Base-by-base conservation (phyloP, 2,888 invertebrate genomes). In the Apocheima hispidaria region DNA sequence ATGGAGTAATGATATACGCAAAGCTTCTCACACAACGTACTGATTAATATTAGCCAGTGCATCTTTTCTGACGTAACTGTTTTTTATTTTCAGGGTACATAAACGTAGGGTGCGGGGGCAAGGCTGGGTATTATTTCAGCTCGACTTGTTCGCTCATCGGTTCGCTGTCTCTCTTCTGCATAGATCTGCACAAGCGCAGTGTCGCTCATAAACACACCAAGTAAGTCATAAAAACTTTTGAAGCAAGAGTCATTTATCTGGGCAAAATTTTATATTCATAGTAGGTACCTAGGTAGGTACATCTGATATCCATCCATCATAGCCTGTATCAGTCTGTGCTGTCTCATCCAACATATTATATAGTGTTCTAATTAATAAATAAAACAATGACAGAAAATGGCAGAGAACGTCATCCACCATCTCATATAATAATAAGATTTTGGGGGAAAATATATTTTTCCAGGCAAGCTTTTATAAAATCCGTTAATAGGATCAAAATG, bases 71-170 rank as follows among this genome's bases (percentile, higher is more conserved):
- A 36, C 6, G 16, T 36, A 6, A 16, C 14, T 41, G 18, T 43
- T 14, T 16, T 21, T 54, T 46, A 36, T 73, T 84, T 84, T 9
- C 91, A 96, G 97, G 96, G 41, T 97, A 96, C 86, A 96, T 97
- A 85, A 97, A 96, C 86, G 94, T 95, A 49, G 95, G 95, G 4
- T 96, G 95, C 76, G 96, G 96, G 2, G 95, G 95, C 69, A 96
- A 96, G 76, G 95, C 96, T 14, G 97, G 97, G 10, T 97, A 97
- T 87, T 97, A 97, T 90, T 96, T 97, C 90, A 96, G 96, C 78
- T 96, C 96, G 2, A 95, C 96, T 5, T 96, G 96, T 82, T 96
- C 96, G 16, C 92, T 97, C 61, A 93, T 96, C 50, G 97, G 97
- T 16, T 96, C 96, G 64, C 90, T 96, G 69, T 94, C 96, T 9